Percentiles rank a stretch among this genome's conserved stretches.
Evolutionary conservation across 2,797 vertebrate species (phyloP).

Genomic region (Hephaestus fuliginosus): DNA sequence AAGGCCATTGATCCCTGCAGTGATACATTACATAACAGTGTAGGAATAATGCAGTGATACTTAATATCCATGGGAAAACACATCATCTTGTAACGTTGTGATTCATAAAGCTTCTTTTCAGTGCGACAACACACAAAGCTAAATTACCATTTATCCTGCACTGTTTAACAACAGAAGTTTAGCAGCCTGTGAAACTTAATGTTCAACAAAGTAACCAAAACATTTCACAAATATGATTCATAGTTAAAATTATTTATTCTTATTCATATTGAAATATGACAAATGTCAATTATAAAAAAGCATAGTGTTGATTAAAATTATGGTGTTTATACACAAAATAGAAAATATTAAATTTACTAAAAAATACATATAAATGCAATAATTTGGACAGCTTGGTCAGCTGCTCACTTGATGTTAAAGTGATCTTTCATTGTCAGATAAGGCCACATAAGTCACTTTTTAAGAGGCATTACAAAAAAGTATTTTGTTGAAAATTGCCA

Average conservation of each 20-base stretch:
- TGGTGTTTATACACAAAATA: constrained; percentile 64
- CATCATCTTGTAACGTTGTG: neutral
- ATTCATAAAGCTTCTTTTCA: neutral
- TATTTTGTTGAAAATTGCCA: constrained; percentile 9
- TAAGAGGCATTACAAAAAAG: no score
- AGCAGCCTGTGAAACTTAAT: neutral
- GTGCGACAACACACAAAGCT: neutral
- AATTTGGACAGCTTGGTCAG: constrained; percentile 7
- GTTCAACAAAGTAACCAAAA: constrained; percentile 22
- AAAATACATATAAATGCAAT: constrained; percentile 55
- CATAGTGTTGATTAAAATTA: constrained; percentile 45
- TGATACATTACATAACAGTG: constrained; percentile 7
- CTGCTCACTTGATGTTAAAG: constrained; percentile 25
- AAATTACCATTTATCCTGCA: neutral
- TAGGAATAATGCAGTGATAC: constrained; percentile 1
- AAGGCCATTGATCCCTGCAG: neutral
- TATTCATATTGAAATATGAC: constrained; percentile 45
- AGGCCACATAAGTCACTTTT: neutral
- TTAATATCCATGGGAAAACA: neutral
- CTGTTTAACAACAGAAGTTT: neutral
- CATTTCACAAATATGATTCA: constrained; percentile 46
- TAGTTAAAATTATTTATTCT: constrained; percentile 72
- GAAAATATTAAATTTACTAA: constrained; percentile 51
- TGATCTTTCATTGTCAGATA: constrained; percentile 18
- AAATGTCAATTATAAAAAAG: constrained; percentile 60